Evolutionary conservation across 2,797 vertebrate genomes (phyloP), one percentile per base, ranked within the genome.

Genomic region (Urocyon cinereoargenteus): DNA sequence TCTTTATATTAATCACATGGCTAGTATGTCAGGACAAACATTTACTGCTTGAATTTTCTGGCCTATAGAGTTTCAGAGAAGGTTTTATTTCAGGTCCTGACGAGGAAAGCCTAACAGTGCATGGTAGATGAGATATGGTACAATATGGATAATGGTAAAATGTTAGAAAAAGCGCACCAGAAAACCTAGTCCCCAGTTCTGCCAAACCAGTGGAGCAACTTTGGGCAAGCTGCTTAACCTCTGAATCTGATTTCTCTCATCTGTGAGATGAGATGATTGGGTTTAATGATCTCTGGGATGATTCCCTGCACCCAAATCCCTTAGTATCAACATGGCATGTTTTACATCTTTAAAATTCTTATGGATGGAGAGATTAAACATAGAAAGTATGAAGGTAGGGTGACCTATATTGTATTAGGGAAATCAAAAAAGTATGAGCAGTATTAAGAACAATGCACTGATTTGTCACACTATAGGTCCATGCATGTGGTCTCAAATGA

Each of bases 11-110:
- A 78, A 61, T 81, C 84, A 86, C 49, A 59, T 64, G 70, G 26
- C 57, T 82, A 68, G 34, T 61, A 15, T 51, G 15, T 55, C 73
- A 70, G 36, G 85, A 31, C 28, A 62, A 85, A 88, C 24, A 36
- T 70, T 92, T 83, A 26, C 40, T 21, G 45, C 64, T 88, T 93
- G 62, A 87, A 88, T 87, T 90, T 93, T 91, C n/a, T 87, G 34
- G 59, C 16, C 59, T 16, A 86, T 81, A 66, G 31, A 59, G 26
- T 64, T 73, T 95, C 45, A 86, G 68, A 89, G 19, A 19, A 81
- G 55, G 66, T 72, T 77, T 13, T 18, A 62, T 36, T 13, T 88
- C 51, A 62, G 31, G 21, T 88, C 6, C 40, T 59, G 21, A 22
- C 89, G 40, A 72, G 72, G 51, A 91, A 86, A 79, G 45, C 21